phyloP scores from a whole-genome alignment of 2,113 vertebrate species.

The Accipiter virgatus region DNA sequence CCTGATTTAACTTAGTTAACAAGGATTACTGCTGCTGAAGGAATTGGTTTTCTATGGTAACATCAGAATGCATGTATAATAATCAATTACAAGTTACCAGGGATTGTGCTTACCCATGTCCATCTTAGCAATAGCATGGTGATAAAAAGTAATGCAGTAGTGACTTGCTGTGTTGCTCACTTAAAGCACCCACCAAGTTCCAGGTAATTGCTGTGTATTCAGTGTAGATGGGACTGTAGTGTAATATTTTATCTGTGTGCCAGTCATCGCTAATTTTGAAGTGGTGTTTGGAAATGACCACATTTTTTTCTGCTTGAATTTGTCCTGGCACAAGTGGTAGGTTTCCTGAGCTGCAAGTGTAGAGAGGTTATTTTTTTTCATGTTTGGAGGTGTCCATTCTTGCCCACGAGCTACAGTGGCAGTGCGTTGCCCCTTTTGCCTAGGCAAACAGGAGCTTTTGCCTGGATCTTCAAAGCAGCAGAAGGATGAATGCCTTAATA shows the following conservation, averaged over 20 bases:
- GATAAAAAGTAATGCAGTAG: background rate
- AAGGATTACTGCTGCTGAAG: background rate
- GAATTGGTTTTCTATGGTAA: background rate
- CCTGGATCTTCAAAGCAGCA: background rate
- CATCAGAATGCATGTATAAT: background rate
- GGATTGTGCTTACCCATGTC: background rate
- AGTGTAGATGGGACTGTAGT: background rate
- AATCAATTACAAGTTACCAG: background rate
- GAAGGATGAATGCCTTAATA: background rate
- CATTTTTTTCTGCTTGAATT: background rate
- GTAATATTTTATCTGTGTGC: background rate
- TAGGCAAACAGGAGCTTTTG: background rate
- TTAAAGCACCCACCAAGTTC: background rate
- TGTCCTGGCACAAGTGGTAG: background rate
- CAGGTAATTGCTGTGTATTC: background rate
- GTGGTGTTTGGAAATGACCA: background rate
- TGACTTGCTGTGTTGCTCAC: background rate
- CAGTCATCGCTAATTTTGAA: background rate
- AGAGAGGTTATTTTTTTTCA: background rate
- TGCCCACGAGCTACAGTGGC: background rate
- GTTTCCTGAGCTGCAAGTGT: background rate
- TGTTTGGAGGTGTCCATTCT: background rate
- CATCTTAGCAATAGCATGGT: background rate
- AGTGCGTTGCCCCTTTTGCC: fast-evolving
- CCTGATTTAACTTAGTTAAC: background rate